Evolutionary conservation across 2,797 vertebrate genomes (phyloP).

Genomic region (Acestrorhynchus altus): DNA sequence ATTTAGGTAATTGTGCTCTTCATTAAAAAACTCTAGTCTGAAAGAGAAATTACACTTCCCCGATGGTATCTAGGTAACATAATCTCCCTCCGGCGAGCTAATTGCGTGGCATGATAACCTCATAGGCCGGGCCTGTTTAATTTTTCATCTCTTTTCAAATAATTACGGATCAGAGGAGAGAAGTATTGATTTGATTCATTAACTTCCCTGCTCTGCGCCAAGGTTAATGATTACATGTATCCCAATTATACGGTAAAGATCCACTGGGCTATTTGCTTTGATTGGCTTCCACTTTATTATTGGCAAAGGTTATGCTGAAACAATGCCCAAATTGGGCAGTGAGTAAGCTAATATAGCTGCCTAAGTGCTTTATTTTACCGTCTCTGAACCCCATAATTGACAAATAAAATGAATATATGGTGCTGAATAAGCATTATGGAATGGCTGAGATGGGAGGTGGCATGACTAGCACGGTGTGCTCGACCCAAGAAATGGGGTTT

Average conservation of each 20-base stretch:
- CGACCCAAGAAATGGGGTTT: slow-evolving; percentile 40
- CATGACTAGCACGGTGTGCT: slow-evolving; percentile 48
- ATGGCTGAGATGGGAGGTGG: slow-evolving; percentile 49
- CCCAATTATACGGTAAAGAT: slow-evolving; percentile 89
- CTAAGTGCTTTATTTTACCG: slow-evolving; percentile 57
- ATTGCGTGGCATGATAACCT: slow-evolving; percentile 96
- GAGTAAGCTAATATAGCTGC: slow-evolving; percentile 58
- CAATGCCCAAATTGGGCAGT: slow-evolving; percentile 65
- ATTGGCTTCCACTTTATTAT: slow-evolving; percentile 87
- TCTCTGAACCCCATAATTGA: slow-evolving; percentile 64
- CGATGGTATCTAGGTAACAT: slow-evolving; percentile 98
- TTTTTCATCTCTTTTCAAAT: slow-evolving; percentile 99
- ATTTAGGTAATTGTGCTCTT: slow-evolving; percentile 91
- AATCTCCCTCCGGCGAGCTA: slow-evolving; percentile 96
- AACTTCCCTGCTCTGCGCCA: slow-evolving; percentile 89
- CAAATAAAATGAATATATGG: slow-evolving; percentile 67
- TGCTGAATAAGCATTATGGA: slow-evolving; percentile 65
- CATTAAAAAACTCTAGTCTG: slow-evolving; percentile 88
- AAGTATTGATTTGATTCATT: slow-evolving; percentile 99
- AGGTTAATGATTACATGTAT: slow-evolving; percentile 98
- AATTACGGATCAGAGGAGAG: slow-evolving; percentile 98
- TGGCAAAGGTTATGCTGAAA: slow-evolving; percentile 75
- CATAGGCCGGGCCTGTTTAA: slow-evolving; percentile 94
- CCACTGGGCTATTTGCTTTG: slow-evolving; percentile 85
- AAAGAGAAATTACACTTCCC: slow-evolving; percentile 95